These are phyloP conservation scores for Calameuta filiformis DNA, from an alignment of 2,888 invertebrate species.

Conservation along the genomic window DNA sequence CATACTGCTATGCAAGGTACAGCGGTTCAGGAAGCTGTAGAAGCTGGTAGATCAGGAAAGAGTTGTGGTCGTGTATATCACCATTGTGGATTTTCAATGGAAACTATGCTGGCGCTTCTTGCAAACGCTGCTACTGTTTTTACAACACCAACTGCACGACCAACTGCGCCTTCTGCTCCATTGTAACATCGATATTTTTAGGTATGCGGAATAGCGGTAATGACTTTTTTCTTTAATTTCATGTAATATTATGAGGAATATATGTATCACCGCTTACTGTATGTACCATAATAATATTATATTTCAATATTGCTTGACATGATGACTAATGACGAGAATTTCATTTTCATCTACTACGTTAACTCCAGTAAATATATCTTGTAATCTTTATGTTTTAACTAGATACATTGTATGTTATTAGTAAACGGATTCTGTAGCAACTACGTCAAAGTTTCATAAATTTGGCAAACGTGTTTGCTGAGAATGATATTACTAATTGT, in stretches of 20 bases:
- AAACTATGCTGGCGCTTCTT: conserved; percentile 55
- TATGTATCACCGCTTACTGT: too few relatives aligned
- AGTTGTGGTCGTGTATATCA: conserved; percentile 66
- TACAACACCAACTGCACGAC: conserved; percentile 27
- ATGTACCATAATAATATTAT: too few relatives aligned
- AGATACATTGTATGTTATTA: background rate
- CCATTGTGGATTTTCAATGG: conserved; percentile 66
- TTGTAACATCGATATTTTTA: background rate
- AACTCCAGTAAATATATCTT: background rate
- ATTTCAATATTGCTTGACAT: background rate
- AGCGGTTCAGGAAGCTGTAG: conserved; percentile 69
- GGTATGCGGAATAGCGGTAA: background rate
- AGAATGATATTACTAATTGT: background rate
- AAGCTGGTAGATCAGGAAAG: conserved; percentile 63
- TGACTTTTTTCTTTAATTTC: background rate
- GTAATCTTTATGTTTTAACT: background rate
- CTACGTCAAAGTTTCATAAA: background rate
- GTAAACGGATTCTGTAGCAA: background rate
- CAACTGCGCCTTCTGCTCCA: conserved; percentile 1
- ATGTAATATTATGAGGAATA: too few relatives aligned
- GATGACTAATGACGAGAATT: background rate
- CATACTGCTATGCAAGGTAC: conserved; percentile 67
- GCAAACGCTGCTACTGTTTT: conserved; percentile 48
- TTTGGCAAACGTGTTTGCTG: background rate
- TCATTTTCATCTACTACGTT: background rate